Evolutionary conservation across 1,140 invertebrate genomes (phyloP).

Genomic region (Leptopilina boulardi): DNA sequence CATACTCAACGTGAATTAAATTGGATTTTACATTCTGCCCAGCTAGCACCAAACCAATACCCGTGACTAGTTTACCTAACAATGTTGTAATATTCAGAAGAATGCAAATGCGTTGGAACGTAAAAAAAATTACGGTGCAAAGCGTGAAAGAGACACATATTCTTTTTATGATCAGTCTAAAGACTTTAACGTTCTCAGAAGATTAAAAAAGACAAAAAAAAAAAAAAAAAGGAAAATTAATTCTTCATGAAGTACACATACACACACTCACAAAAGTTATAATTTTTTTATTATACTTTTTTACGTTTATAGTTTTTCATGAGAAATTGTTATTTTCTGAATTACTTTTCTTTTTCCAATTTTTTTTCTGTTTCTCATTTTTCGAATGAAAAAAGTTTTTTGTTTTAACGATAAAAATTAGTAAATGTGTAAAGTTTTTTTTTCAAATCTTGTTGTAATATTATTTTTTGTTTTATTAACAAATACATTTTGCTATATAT

Average conservation of each 20-base stretch:
- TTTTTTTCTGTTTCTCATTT: no score
- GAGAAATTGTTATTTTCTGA: background rate
- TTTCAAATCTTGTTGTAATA: background rate
- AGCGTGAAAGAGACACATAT: background rate
- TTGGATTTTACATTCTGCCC: background rate
- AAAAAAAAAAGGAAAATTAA: background rate
- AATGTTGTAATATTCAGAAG: slow-evolving; percentile 17
- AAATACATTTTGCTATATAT: no score
- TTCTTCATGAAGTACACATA: background rate
- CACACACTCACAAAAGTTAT: background rate
- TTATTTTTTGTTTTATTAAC: no score
- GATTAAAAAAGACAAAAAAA: background rate
- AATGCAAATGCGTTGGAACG: slow-evolving; percentile 9
- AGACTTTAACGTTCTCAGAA: slow-evolving; percentile 13
- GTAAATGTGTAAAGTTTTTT: background rate
- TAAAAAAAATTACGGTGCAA: background rate
- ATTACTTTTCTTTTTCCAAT: no score
- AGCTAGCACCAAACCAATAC: background rate
- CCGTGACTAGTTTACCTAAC: slow-evolving; percentile 1
- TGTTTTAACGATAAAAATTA: no score
- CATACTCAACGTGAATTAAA: background rate
- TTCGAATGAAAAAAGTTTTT: no score
- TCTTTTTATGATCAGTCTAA: background rate
- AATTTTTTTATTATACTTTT: background rate
- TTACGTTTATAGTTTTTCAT: background rate